phyloP scores from a whole-genome alignment of 2,888 invertebrate species.

The Boloria selene region DNA sequence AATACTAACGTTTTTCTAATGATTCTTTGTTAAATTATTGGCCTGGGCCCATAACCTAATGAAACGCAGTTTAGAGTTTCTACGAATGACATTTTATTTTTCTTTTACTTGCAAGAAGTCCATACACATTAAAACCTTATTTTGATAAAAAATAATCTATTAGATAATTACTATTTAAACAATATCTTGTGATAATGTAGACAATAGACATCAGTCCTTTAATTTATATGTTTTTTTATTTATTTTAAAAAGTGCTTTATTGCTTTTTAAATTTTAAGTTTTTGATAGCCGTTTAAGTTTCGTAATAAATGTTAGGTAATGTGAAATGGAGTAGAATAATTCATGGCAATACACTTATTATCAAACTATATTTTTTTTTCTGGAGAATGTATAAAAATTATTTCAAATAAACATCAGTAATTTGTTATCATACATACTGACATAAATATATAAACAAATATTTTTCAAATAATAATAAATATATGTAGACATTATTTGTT shows the following conservation, averaged over 20 bases:
- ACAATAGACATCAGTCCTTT: not conserved
- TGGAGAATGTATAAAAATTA: not conserved
- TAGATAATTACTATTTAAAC: not conserved
- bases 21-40: no score
- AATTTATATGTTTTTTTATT: constrained; percentile 4
- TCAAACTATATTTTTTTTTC: no score
- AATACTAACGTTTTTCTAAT: no score
- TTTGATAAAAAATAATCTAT: no score
- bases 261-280: not conserved
- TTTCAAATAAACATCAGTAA: not conserved
- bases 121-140: no score
- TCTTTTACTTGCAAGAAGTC: no score
- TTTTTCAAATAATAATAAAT: constrained; percentile 13
- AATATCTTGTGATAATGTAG: not conserved
- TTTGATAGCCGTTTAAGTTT: not conserved
- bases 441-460: not conserved
- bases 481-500: constrained; percentile 31
- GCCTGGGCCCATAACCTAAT: no score
- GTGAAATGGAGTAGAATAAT: not conserved
- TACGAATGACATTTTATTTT: no score
- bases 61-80: no score
- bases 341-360: not conserved
- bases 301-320: not conserved
- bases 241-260: constrained; percentile 6
- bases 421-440: no score